phyloP scores from a whole-genome alignment of 2,113 vertebrate species.

The Bagarius yarrelli region DNA sequence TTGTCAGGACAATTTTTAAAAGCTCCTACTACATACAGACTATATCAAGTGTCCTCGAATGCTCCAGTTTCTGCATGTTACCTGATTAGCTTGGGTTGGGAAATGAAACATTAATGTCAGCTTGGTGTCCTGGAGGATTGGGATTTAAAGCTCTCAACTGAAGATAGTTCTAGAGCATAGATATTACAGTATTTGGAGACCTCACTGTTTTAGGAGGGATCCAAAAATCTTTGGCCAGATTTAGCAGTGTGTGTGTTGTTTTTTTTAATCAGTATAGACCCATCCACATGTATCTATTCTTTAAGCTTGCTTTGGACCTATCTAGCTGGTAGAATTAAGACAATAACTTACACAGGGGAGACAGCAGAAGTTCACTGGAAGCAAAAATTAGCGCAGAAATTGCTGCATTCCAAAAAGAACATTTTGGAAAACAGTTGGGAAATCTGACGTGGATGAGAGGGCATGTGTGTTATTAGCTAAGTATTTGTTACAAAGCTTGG shows the following conservation, averaged over 20 bases:
- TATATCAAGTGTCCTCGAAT: neutral
- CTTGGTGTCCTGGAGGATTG: slow-evolving; percentile 14
- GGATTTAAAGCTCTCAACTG: neutral
- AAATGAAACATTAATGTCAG: slow-evolving; percentile 10
- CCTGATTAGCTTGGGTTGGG: slow-evolving; percentile 5
- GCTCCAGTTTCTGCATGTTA: neutral
- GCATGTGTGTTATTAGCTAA: neutral
- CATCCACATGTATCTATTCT: neutral
- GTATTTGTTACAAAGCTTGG: neutral
- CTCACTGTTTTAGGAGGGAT: neutral
- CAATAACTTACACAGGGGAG: neutral
- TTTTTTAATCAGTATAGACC: neutral
- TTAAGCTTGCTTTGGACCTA: neutral
- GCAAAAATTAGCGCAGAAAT: neutral
- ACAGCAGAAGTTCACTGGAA: neutral
- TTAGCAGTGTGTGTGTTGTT: slow-evolving; percentile 43
- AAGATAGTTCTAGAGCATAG: slow-evolving; percentile 11
- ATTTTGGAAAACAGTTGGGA: neutral
- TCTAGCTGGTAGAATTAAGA: neutral
- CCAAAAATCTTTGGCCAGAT: slow-evolving; percentile 23
- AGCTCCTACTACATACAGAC: neutral
- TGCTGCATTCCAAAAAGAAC: neutral
- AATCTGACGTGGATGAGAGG: neutral
- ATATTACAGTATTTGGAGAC: neutral
- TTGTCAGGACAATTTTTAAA: neutral